These are phyloP conservation scores for Montipora capricornis DNA, from an alignment of 64 coral and sea anemone species.

Conservation along the genomic window DNA sequence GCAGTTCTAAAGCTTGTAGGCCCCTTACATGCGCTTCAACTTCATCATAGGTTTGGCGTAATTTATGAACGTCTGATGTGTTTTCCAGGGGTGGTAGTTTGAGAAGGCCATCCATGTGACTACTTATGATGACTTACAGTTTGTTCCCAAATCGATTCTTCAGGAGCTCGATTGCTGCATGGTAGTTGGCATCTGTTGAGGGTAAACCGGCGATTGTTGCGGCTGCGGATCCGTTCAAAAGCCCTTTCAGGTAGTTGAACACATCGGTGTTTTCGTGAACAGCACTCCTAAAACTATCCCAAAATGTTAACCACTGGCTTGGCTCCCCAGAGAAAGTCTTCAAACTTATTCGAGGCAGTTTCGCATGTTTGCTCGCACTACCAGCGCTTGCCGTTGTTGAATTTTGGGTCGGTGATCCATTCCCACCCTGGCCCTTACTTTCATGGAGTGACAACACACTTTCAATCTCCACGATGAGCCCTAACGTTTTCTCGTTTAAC, in stretches of 20 bases:
- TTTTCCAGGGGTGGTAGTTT: neutral
- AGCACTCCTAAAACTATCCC: slow-evolving; percentile 40
- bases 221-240: neutral
- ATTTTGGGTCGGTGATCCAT: too few relatives aligned
- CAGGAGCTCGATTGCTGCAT: slow-evolving; percentile 11
- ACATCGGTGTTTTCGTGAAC: slow-evolving; percentile 30
- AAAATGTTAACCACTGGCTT: slow-evolving; percentile 38
- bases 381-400: too few relatives aligned
- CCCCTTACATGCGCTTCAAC: slow-evolving; percentile 66
- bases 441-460: too few relatives aligned
- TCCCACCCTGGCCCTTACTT: too few relatives aligned
- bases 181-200: too few relatives aligned
- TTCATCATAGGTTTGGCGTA: slow-evolving; percentile 20
- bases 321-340: slow-evolving; percentile 12
- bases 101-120: slow-evolving; percentile 66
- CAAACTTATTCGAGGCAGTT: too few relatives aligned
- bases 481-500: neutral
- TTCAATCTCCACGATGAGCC: too few relatives aligned
- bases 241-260: slow-evolving; percentile 64
- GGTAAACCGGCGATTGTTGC: too few relatives aligned
- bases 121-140: slow-evolving; percentile 54
- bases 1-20: slow-evolving; percentile 51
- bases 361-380: too few relatives aligned
- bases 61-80: too few relatives aligned
- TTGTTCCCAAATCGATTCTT: slow-evolving; percentile 50